phyloP scores from a whole-genome alignment of 2,113 vertebrate species.

The Salvelinus namaycush region DNA sequence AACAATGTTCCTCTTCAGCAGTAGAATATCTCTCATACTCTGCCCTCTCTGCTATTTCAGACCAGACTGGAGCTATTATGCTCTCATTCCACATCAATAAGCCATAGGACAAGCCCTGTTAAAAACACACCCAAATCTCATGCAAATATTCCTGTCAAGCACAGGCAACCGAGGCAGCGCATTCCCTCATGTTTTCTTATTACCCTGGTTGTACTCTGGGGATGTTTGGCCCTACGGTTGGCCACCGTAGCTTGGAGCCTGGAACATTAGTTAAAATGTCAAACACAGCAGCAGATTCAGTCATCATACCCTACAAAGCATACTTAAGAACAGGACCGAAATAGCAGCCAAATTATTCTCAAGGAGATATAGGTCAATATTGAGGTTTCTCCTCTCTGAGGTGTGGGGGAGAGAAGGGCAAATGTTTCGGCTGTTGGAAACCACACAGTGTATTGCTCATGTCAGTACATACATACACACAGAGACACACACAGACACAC shows the following conservation, averaged over 20 bases:
- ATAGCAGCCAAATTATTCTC: constrained; percentile 71
- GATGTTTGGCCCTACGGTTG: constrained; percentile 53
- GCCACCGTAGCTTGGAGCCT: constrained; percentile 54
- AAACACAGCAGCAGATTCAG: constrained; percentile 49
- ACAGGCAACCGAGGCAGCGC: background rate
- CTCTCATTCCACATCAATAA: constrained; percentile 8
- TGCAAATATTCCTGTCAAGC: constrained; percentile 25
- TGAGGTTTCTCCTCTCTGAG: constrained; percentile 58
- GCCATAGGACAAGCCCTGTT: constrained; percentile 3
- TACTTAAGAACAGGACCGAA: constrained; percentile 54
- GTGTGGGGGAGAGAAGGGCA: constrained; percentile 20
- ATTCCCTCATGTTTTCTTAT: constrained; percentile 35
- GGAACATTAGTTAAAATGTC: constrained; percentile 71
- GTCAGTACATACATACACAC: background rate
- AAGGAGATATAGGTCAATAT: constrained; percentile 73
- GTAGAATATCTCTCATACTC: constrained; percentile 7
- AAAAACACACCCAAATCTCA: constrained; percentile 10
- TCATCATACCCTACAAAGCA: constrained; percentile 40
- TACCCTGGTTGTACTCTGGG: constrained; percentile 16
- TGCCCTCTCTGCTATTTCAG: constrained; percentile 1
- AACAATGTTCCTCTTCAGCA: constrained; percentile 9
- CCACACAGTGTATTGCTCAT: constrained; percentile 21
- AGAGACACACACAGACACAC: too few species aligned
- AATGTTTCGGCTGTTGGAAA: constrained; percentile 18
- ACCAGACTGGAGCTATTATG: background rate